phyloP scores from a whole-genome alignment of 2,113 vertebrate genomes.

The Platysternon megacephalum region DNA sequence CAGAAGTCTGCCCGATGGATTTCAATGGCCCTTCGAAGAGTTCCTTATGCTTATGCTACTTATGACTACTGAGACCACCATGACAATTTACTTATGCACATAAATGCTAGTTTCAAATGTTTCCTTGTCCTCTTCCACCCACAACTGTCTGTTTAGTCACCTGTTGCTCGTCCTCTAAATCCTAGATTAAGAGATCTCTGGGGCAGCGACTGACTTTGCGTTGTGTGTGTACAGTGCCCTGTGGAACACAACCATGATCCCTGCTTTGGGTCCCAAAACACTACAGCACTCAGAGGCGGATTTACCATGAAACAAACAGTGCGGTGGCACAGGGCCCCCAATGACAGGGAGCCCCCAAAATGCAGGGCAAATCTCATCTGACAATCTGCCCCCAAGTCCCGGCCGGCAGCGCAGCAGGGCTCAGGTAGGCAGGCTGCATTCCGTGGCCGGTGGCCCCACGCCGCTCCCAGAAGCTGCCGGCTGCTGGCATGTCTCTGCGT shows the following conservation, averaged over 20 bases:
- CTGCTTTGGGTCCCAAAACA: neutral
- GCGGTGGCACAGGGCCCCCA: no score
- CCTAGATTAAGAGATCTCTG: neutral
- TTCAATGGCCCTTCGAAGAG: neutral
- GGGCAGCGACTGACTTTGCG: neutral
- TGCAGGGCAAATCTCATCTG: no score
- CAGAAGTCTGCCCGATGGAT: slow-evolving; percentile 52
- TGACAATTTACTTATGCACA: neutral
- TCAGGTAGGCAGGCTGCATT: no score
- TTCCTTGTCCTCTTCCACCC: neutral
- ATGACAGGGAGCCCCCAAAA: no score
- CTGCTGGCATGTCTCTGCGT: no score
- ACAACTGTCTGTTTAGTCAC: neutral
- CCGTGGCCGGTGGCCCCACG: no score
- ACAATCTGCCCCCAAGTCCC: no score
- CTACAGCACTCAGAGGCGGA: no score
- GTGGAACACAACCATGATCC: neutral
- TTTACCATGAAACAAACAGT: no score
- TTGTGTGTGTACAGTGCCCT: neutral
- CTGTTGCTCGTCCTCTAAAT: neutral
- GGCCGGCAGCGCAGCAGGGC: no score
- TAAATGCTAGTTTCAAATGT: neutral
- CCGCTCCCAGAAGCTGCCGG: no score
- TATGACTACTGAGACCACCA: neutral
- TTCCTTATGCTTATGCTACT: neutral